phyloP scores from a whole-genome alignment of 1,140 invertebrate species.

The Drosophila bocqueti region DNA sequence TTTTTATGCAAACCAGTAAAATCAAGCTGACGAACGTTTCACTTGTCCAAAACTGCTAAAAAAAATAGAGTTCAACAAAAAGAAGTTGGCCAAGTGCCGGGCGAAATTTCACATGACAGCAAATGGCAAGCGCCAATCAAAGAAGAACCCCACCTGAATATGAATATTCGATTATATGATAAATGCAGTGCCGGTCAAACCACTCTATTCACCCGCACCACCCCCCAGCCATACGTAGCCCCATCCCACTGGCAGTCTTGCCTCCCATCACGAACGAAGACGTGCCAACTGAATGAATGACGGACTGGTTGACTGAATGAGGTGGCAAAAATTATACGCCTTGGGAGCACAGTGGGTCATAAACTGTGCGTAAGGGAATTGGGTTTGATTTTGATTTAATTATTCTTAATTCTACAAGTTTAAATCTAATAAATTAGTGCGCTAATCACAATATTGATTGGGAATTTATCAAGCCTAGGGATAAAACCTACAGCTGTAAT shows the following conservation, averaged over 20 bases:
- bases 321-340: conserved; percentile 53
- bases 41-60: conserved; percentile 45
- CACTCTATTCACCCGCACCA: conserved; percentile 5
- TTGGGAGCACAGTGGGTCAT: conserved; percentile 33
- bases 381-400: too few relatives aligned
- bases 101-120: conserved; percentile 61
- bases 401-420: too few relatives aligned
- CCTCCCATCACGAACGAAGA: conserved; percentile 36
- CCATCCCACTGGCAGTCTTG: conserved; percentile 10
- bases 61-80: conserved; percentile 11
- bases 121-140: conserved; percentile 32
- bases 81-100: conserved; percentile 17
- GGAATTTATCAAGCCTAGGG: not conserved
- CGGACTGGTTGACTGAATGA: conserved; percentile 65
- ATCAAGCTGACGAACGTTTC: conserved; percentile 47
- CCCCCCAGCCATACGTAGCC: too few relatives aligned
- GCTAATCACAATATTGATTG: too few relatives aligned
- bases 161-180: conserved; percentile 65
- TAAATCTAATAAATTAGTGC: too few relatives aligned
- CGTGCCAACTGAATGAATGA: conserved; percentile 68
- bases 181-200: conserved; percentile 37
- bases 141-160: conserved; percentile 57
- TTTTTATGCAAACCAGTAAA: not conserved
- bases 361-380: not conserved
- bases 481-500: not conserved